Evolutionary conservation across 2,797 vertebrate genomes (phyloP), one percentile per base, ranked within the genome.

Genomic region (Orestias chungarensis): DNA sequence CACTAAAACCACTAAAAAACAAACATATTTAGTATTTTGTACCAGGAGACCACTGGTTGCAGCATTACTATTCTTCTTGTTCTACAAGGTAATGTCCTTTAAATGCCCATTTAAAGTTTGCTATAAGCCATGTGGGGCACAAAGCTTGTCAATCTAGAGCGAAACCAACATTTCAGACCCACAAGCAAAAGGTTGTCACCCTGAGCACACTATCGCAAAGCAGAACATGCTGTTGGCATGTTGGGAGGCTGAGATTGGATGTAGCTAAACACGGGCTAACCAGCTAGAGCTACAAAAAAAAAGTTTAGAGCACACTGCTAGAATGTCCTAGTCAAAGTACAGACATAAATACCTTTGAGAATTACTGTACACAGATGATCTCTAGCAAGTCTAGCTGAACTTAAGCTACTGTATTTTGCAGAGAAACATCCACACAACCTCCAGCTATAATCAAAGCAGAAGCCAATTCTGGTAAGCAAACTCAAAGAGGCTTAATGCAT

Each of bases 11-110:
- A 61, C 20, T 7, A 42, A 40, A 23, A 14, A 62, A 62, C 35
- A 6, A n/a, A 5, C 0, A 2, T 5, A 14, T 14, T 5, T 40
- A 12, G 3, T 11, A 3, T 25, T 62, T 25, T 62, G 12, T 1
- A 23, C 20, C 7, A 40, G 20, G n/a, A 62, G 5, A 62, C 5
- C 10, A 25, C 54, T 57, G 27, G 17, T 31, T 15, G 9, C 29
- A 55, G 54, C 1, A 31, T 33, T 18, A 57, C 7, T 8, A 57
- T 31, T 20, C 17, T 35, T 35, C 31, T 59, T 59, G 6, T 3
- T 33, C 17, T 59, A 29, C 31, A 35, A 35, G 23, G 35, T 33
- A 35, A 29, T 35, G 18, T 3, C 31, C 9, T 10, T 57, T 2
- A n/a, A n/a, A n/a, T n/a, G n/a, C n/a, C n/a, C n/a, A n/a, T 20